Conservation (phyloP, 2,797 vertebrate species). For the Lithobates pipiens region DNA sequence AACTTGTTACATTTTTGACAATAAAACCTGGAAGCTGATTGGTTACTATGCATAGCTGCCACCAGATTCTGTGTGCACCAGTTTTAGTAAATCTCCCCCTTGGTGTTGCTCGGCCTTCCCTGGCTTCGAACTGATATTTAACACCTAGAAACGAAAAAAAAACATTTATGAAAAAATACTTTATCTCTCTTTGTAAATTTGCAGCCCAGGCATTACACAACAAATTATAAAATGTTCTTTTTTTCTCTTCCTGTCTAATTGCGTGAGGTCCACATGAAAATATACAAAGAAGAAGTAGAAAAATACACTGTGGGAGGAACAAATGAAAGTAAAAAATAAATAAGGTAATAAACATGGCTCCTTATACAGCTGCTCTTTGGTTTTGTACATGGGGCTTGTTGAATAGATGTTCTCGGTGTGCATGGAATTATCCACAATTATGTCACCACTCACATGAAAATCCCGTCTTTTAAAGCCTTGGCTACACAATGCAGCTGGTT, state of each 20-base stretch:
- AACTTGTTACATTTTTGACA: no score
- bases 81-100: no score
- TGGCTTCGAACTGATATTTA: no score
- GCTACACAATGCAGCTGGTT: slow-evolving; percentile 18
- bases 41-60: no score
- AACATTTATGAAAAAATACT: background rate
- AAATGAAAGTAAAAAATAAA: background rate
- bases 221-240: background rate
- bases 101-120: no score
- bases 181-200: background rate
- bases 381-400: background rate
- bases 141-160: background rate
- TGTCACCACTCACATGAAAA: slow-evolving; percentile 7
- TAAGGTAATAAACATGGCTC: background rate
- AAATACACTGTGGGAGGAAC: slow-evolving; percentile 2
- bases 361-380: background rate
- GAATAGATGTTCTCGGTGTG: slow-evolving; percentile 21
- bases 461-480: slow-evolving; percentile 16
- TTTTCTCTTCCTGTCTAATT: background rate
- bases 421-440: slow-evolving; percentile 39
- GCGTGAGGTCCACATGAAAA: slow-evolving; percentile 16
- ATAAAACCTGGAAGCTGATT: no score
- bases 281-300: slow-evolving; percentile 5
- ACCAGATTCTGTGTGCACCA: no score
- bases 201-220: slow-evolving; percentile 1